phyloP scores from a whole-genome alignment of 2,888 invertebrate genomes.

The Conomelus anceps region DNA sequence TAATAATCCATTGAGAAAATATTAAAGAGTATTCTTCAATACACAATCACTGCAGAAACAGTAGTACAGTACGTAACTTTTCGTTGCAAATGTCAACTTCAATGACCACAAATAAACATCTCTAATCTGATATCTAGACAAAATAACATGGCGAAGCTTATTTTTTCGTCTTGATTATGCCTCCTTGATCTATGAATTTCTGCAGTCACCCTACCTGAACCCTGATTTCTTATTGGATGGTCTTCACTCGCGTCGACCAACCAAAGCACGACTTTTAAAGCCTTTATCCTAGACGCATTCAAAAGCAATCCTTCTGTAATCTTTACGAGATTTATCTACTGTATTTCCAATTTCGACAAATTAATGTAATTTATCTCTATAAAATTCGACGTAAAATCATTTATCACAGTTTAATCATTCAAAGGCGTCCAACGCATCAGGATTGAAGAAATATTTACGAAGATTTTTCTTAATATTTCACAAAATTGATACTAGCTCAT shows the following conservation, averaged over 20 bases:
- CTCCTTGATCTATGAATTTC: conserved; percentile 5
- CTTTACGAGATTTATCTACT: neutral
- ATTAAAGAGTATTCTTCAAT: neutral
- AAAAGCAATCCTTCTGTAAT: neutral
- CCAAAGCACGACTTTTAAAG: neutral
- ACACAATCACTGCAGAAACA: neutral
- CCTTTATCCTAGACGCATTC: neutral
- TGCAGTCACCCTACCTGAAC: neutral
- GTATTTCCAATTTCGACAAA: neutral
- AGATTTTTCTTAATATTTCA: too few species aligned
- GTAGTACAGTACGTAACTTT: neutral
- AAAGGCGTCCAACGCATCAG: too few species aligned
- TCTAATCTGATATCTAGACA: conserved; percentile 1
- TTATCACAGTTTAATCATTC: too few species aligned
- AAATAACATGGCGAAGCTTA: conserved; percentile 6
- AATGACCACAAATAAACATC: neutral
- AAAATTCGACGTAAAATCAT: neutral
- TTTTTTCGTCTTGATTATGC: conserved; percentile 3
- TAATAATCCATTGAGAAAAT: neutral
- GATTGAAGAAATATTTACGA: too few species aligned
- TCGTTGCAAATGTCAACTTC: neutral
- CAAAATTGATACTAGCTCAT: too few species aligned
- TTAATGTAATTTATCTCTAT: neutral
- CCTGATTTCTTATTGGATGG: neutral
- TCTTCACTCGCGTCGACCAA: neutral